A percentile compares a stretch with the other conserved stretches of the same genome.
phyloP scores from a whole-genome alignment of 1,140 invertebrate species.

The Carposina sasakii region DNA sequence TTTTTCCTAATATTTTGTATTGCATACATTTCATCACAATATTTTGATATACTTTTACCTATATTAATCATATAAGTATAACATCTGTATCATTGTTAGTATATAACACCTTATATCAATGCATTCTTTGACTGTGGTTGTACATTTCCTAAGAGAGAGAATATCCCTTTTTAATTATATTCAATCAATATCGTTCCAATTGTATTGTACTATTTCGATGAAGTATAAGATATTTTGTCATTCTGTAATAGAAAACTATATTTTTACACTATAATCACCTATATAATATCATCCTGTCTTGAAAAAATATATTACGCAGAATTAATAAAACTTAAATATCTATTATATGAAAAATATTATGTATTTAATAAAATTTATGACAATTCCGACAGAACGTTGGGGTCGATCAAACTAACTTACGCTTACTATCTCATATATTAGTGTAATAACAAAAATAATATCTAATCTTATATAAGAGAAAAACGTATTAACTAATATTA shows the following conservation, averaged over 20 bases:
- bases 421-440: constrained; percentile 67
- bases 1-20: too few species aligned
- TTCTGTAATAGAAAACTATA: constrained; percentile 30
- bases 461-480: constrained; percentile 50
- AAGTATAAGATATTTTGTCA: constrained; percentile 5
- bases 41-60: too few species aligned
- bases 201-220: too few species aligned
- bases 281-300: constrained; percentile 24
- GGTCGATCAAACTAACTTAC: constrained; percentile 53
- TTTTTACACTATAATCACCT: constrained; percentile 53
- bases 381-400: constrained; percentile 37
- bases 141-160: constrained; percentile 61
- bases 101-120: too few species aligned
- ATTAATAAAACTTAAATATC: too few species aligned
- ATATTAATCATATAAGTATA: too few species aligned
- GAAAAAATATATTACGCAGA: too few species aligned
- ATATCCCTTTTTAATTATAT: too few species aligned
- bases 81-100: too few species aligned
- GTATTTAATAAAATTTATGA: constrained; percentile 38
- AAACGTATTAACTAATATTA: constrained; percentile 45
- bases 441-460: constrained; percentile 46
- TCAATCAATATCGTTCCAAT: too few species aligned
- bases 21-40: too few species aligned
- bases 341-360: constrained; percentile 39
- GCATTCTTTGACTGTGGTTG: constrained; percentile 35